Conservation (phyloP, 2,797 vertebrate genomes). For the Myripristis jacobus region DNA sequence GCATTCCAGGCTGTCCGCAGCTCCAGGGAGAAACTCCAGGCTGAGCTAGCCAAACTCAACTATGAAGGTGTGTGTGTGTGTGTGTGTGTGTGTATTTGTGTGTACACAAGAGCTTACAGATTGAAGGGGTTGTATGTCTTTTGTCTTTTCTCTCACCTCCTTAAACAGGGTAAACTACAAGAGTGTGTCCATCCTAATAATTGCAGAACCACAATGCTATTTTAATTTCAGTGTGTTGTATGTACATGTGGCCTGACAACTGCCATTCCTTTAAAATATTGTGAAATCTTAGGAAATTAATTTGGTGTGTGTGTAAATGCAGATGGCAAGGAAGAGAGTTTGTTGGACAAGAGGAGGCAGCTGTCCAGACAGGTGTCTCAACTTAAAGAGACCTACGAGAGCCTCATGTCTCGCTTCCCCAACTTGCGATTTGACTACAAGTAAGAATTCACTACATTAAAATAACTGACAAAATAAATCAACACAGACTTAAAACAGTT, state of each 20-base stretch:
- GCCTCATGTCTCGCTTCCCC: conserved; percentile 88
- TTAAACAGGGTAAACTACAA: no score
- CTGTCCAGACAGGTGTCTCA: conserved; percentile 81
- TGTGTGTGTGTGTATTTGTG: conserved; percentile 16
- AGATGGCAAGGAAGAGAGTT: conserved; percentile 89
- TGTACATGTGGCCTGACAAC: not conserved
- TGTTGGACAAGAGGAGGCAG: conserved; percentile 85
- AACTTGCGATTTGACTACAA: conserved; percentile 92
- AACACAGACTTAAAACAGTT: no score
- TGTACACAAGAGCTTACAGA: no score
- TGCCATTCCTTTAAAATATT: not conserved
- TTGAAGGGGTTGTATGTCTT: no score
- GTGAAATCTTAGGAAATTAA: not conserved
- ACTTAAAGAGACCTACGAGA: conserved; percentile 87
- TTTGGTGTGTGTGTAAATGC: conserved; percentile 2
- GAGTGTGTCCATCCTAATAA: not conserved
- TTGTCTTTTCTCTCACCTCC: no score
- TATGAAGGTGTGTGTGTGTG: conserved; percentile 87
- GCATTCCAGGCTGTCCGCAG: conserved; percentile 83
- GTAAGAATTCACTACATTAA: conserved; percentile 86
- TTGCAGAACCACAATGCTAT: not conserved
- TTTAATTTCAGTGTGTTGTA: not conserved
- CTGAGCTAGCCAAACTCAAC: conserved; percentile 87
- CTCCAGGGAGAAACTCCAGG: conserved; percentile 85
- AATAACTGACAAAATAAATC: no score